phyloP scores from a whole-genome alignment of 2,113 vertebrate species.

The Pluvianellus socialis region DNA sequence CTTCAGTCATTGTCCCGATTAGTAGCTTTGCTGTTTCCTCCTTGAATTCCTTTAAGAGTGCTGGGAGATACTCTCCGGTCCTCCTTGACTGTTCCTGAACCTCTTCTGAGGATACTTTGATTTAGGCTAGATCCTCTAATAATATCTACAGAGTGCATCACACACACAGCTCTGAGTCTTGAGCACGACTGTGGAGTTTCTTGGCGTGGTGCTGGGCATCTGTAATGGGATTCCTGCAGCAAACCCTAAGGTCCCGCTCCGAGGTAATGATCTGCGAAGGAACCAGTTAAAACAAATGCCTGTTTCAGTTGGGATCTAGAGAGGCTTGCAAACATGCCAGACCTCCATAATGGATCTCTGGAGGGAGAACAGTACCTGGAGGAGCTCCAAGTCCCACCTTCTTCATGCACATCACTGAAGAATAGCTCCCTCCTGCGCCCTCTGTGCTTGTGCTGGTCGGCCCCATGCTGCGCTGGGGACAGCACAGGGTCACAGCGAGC shows the following conservation, averaged over 20 bases:
- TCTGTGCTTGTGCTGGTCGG: background rate
- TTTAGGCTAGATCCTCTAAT: background rate
- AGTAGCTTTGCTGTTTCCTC: background rate
- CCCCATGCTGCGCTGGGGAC: background rate
- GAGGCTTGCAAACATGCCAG: constrained; percentile 50
- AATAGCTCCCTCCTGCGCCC: constrained; percentile 13
- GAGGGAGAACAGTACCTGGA: constrained; percentile 53
- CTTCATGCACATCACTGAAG: background rate
- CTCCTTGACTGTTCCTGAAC: background rate
- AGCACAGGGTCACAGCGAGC: background rate
- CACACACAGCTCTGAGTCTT: background rate
- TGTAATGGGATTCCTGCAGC: background rate
- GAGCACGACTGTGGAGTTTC: rapidly evolving
- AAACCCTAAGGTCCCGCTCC: background rate
- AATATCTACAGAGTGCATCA: background rate
- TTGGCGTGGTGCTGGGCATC: background rate
- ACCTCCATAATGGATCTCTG: constrained; percentile 42
- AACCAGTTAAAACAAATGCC: constrained; percentile 52
- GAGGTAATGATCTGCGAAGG: constrained; percentile 11
- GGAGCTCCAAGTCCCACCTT: constrained; percentile 54
- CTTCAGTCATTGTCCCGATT: background rate
- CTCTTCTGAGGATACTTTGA: background rate
- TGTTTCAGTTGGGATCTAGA: constrained; percentile 31
- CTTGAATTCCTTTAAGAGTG: background rate
- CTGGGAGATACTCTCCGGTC: background rate